Base-by-base conservation (phyloP, 2,797 vertebrate genomes). In the Amblyopsis hoosieri region DNA sequence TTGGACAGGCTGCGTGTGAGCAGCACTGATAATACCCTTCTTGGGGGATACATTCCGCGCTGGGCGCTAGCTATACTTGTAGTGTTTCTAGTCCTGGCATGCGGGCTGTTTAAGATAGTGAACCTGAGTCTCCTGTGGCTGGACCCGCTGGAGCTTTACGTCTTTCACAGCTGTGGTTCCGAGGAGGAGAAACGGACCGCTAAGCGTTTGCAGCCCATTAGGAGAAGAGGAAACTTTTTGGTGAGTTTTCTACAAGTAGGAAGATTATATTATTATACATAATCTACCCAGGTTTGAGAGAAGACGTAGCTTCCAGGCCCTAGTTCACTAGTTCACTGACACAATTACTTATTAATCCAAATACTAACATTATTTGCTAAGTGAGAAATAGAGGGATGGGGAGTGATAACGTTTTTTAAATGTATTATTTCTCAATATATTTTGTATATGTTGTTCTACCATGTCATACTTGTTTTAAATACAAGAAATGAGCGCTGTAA, bases 121-220 rank as follows among this genome's bases (percentile, higher is more conserved):
- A 93, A 93, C 71, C 89, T 96, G 14, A 96, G 94, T 73, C 90
- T 95, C 45, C 85, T 96, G 66, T 92, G 92, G 85, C 86, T 95
- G 60, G 94, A 95, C 68, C 95, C 95, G 0, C 90, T 93, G 46
- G 96, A 97, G 88, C 93, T 97, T 2, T 94, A 95, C 66, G 93
- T 96, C 47, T 83, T 97, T 2, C 93, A 94, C 75, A 95, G 94
- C 82, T 95, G 93, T 62, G 95, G 96, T 0, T 93, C 94, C 0
- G 95, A 95, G 82, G 87, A 92, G 17, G 95, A 96, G 89, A 93
- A 95, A 3, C 85, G 85, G 12, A 83, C 88, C 0, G 94, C 94
- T 23, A 93, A 94, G 75, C 91, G 94, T 1, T 84, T 96, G 77
- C 94, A 96, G 80, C 93, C 94, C 0, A 61, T 94, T 33, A 62